These are phyloP conservation scores for Ernsta delagoae DNA, from an alignment of 2,888 invertebrate species.

Conservation along the genomic window DNA sequence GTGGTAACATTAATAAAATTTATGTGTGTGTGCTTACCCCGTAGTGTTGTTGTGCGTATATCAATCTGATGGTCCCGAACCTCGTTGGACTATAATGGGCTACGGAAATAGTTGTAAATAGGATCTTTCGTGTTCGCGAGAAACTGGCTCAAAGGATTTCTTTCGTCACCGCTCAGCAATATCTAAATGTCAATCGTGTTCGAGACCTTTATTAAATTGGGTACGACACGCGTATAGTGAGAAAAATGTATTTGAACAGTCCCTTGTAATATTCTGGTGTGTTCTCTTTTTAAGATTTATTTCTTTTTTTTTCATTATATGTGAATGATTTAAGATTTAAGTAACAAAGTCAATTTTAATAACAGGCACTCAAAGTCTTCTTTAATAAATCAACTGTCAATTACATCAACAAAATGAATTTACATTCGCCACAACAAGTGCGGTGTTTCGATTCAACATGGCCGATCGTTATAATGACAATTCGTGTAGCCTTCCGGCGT, in stretches of 20 bases:
- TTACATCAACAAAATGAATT: not conserved
- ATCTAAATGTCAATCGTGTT: conserved; percentile 23
- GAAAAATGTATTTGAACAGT: conserved; percentile 1
- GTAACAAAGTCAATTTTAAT: too few species aligned
- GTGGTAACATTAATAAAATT: conserved; percentile 66
- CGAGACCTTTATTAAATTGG: conserved; percentile 27
- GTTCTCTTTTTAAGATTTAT: not conserved
- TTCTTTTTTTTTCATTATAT: not conserved
- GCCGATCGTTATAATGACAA: conserved; percentile 24
- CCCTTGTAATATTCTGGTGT: not conserved
- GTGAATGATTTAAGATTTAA: too few species aligned
- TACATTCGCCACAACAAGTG: not conserved
- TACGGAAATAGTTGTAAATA: conserved; percentile 13
- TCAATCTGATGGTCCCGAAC: conserved; percentile 41
- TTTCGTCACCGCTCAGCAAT: conserved; percentile 13
- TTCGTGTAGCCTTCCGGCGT: conserved; percentile 36
- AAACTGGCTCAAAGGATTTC: conserved; percentile 6
- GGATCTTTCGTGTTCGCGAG: conserved; percentile 18
- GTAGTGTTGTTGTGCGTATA: conserved; percentile 43
- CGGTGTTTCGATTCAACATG: conserved; percentile 20
- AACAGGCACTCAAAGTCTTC: too few species aligned
- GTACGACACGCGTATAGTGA: not conserved
- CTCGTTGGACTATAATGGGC: conserved; percentile 32
- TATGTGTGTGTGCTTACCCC: conserved; percentile 54
- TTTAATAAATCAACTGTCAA: too few species aligned